phyloP scores from a whole-genome alignment of 2,888 invertebrate genomes.

The Dasypolia templi region DNA sequence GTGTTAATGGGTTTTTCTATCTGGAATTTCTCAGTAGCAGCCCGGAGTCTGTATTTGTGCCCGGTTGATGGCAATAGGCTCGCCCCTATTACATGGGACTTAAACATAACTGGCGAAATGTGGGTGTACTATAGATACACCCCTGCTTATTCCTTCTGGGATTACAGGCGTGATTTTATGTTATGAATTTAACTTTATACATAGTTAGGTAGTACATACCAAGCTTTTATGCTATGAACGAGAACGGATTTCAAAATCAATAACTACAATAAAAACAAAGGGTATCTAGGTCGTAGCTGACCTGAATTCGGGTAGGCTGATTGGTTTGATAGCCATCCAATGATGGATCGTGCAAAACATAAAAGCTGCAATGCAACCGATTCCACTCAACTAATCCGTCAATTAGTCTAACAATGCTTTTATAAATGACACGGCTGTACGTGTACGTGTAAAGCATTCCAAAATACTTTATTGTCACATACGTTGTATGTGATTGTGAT shows the following conservation, averaged over 20 bases:
- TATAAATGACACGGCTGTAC: neutral
- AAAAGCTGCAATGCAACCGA: conserved; percentile 32
- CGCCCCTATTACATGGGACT: too few species aligned
- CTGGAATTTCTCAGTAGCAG: too few species aligned
- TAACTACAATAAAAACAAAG: conserved; percentile 37
- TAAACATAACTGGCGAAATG: too few species aligned
- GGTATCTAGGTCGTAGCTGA: conserved; percentile 37
- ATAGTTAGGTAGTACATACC: neutral
- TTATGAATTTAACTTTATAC: too few species aligned
- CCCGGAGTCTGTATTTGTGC: too few species aligned
- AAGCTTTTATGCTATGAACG: neutral
- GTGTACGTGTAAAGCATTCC: conserved; percentile 42
- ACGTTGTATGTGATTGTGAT: neutral
- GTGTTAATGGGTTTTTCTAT: too few species aligned
- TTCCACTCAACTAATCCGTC: conserved; percentile 29
- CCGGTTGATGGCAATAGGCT: too few species aligned
- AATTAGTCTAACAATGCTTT: conserved; percentile 22
- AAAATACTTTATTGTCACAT: conserved; percentile 4
- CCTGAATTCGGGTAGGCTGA: conserved; percentile 24
- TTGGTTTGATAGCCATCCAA: conserved; percentile 1
- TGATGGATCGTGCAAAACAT: conserved; percentile 15
- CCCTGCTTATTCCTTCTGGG: too few species aligned
- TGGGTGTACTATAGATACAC: too few species aligned
- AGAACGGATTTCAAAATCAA: conserved; percentile 34
- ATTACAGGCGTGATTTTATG: too few species aligned